Percentiles rank a stretch among this genome's conserved stretches.
Evolutionary conservation across 2,888 invertebrate species (phyloP).

Genomic region (Brachyptera putata): DNA sequence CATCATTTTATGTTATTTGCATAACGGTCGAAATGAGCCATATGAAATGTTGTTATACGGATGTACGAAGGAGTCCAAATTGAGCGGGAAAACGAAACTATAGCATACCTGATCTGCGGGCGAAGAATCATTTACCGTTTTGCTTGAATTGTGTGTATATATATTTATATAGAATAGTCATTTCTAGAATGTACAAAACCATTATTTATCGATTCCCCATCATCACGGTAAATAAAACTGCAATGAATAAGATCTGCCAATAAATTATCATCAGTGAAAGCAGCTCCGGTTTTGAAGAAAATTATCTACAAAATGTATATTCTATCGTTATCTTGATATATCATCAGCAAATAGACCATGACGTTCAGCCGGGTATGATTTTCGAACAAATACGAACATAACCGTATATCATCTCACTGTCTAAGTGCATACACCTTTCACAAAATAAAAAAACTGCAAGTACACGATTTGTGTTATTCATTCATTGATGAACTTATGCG

Average conservation of each 20-base stretch:
- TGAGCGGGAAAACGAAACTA: too few species aligned
- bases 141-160: too few species aligned
- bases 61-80: too few species aligned
- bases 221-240: too few species aligned
- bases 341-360: slow-evolving; percentile 7
- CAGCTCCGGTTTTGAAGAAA: neutral
- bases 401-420: neutral
- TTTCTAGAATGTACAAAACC: too few species aligned
- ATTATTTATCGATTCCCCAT: too few species aligned
- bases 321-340: neutral
- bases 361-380: neutral
- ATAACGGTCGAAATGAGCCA: neutral
- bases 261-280: slow-evolving; percentile 15
- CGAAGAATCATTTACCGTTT: too few species aligned
- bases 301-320: neutral
- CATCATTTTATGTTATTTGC: too few species aligned
- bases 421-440: slow-evolving; percentile 3
- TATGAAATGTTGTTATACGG: too few species aligned
- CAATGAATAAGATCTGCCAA: neutral
- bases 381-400: neutral
- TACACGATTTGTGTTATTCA: neutral
- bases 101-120: too few species aligned
- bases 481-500: neutral
- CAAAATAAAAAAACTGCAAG: neutral
- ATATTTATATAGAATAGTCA: too few species aligned